phyloP scores from a whole-genome alignment of 1,140 invertebrate species.

The Rhizoglyphus robini region DNA sequence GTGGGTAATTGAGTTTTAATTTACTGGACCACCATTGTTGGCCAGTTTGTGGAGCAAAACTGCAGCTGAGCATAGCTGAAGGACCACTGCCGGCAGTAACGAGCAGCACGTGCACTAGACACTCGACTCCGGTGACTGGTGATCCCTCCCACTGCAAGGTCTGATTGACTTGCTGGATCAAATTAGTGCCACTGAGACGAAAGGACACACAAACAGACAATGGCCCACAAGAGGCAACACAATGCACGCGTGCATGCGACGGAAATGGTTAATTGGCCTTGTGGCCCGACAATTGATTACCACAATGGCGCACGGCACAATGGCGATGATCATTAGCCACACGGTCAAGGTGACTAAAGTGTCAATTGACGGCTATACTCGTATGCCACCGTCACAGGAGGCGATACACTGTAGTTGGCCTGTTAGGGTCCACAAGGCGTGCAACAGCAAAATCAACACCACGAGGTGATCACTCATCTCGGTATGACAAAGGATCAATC shows the following conservation, averaged over 20 bases:
- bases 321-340: background rate
- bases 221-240: too few species aligned
- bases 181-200: background rate
- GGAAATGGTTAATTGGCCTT: background rate
- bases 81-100: background rate
- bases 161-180: background rate
- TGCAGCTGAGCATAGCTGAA: too few species aligned
- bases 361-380: background rate
- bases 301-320: background rate
- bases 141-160: background rate
- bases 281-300: background rate
- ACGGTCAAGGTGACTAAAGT: background rate
- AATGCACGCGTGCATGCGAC: background rate
- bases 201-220: too few species aligned
- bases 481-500: background rate
- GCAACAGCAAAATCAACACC: too few species aligned
- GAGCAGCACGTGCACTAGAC: conserved; percentile 10
- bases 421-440: too few species aligned
- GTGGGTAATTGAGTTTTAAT: conserved; percentile 7
- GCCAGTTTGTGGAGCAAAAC: too few species aligned
- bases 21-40: background rate
- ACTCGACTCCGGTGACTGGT: background rate
- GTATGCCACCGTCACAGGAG: too few species aligned
- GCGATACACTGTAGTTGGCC: too few species aligned
- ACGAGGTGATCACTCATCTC: too few species aligned